Percentiles rank a stretch among this genome's conserved stretches.
phyloP scores from a whole-genome alignment of 2,113 vertebrate genomes.

The Maccullochella peelii region DNA sequence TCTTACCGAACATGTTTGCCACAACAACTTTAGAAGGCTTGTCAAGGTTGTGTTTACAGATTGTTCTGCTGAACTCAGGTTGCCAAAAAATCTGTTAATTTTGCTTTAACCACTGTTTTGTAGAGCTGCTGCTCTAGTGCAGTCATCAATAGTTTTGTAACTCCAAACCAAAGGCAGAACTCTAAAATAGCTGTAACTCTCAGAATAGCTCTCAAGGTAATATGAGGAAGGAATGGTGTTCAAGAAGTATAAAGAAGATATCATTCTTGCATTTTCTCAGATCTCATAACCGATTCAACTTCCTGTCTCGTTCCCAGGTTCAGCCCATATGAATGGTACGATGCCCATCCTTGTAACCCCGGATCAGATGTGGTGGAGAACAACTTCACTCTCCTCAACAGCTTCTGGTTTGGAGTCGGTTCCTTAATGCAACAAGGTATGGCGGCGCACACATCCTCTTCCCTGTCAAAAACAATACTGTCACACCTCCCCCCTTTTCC shows the following conservation, averaged over 20 bases:
- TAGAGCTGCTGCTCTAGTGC: background rate
- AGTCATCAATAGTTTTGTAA: background rate
- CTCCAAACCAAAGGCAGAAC: conserved; percentile 18
- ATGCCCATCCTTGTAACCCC: conserved; percentile 96
- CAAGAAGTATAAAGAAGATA: background rate
- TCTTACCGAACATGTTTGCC: background rate
- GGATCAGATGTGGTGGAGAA: conserved; percentile 97
- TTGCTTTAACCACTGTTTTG: conserved; percentile 1
- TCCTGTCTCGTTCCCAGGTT: conserved; percentile 84
- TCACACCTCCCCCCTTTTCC: conserved; percentile 24
- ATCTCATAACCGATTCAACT: background rate
- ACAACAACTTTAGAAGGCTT: background rate
- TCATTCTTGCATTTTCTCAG: conserved; percentile 8
- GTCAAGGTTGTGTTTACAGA: conserved; percentile 2
- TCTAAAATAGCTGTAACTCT: conserved; percentile 20
- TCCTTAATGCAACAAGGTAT: conserved; percentile 99
- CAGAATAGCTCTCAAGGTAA: conserved; percentile 11
- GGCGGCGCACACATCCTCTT: conserved; percentile 5
- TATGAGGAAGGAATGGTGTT: conserved; percentile 1
- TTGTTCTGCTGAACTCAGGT: background rate
- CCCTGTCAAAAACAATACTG: conserved; percentile 61
- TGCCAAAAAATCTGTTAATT: background rate
- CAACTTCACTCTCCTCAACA: conserved; percentile 98
- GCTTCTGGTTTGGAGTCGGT: conserved; percentile 99
- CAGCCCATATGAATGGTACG: conserved; percentile 98